Percentiles rank a stretch among this genome's conserved stretches.
These are phyloP conservation scores for Maconellicoccus hirsutus DNA, from an alignment of 1,140 invertebrate genomes.

Conservation along the genomic window DNA sequence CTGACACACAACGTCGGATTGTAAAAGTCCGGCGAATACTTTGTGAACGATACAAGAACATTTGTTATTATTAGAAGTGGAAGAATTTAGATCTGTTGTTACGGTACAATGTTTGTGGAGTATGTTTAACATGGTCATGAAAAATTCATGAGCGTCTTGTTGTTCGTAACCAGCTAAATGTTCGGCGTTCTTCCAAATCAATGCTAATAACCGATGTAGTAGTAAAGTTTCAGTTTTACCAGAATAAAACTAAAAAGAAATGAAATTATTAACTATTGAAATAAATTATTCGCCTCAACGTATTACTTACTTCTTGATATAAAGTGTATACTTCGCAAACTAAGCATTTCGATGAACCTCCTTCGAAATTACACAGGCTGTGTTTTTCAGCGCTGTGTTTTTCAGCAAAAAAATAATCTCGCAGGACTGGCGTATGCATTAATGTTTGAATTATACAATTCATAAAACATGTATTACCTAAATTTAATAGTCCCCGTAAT, in stretches of 20 bases:
- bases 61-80: conserved; percentile 35
- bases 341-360: conserved; percentile 56
- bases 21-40: conserved; percentile 90
- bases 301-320: conserved; percentile 46
- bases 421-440: conserved; percentile 83
- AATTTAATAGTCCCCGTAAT: conserved; percentile 82
- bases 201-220: conserved; percentile 73
- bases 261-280: not conserved
- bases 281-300: not conserved
- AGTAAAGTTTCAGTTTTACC: conserved; percentile 77
- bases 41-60: conserved; percentile 96
- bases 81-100: conserved; percentile 31
- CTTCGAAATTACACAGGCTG: conserved; percentile 49
- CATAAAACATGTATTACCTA: conserved; percentile 99
- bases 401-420: conserved; percentile 93
- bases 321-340: conserved; percentile 84
- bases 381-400: conserved; percentile 72
- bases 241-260: conserved; percentile 66
- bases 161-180: conserved; percentile 94
- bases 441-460: conserved; percentile 94
- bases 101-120: conserved; percentile 66
- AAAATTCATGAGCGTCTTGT: conserved; percentile 98
- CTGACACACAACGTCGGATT: conserved; percentile 94
- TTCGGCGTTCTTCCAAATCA: conserved; percentile 92
- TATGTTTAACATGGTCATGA: conserved; percentile 87